Conservation (phyloP, 2,797 vertebrate genomes). For the Lithobates sylvaticus region DNA sequence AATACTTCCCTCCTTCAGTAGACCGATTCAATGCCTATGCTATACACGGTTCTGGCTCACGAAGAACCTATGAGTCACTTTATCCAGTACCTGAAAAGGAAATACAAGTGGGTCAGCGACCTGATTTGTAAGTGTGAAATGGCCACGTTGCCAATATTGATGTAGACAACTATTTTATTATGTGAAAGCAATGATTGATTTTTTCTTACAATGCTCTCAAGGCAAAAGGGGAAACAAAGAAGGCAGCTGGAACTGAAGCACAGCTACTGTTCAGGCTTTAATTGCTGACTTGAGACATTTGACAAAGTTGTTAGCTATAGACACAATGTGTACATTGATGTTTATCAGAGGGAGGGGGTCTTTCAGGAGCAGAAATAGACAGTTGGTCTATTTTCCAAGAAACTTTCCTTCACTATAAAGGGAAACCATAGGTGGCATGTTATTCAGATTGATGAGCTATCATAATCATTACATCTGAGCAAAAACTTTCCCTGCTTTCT, state of each 20-base stretch:
- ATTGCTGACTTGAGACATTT: slow-evolving; percentile 37
- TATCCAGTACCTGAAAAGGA: slow-evolving; percentile 72
- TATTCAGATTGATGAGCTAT: too few species aligned
- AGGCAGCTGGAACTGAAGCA: not conserved
- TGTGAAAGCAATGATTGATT: slow-evolving; percentile 39
- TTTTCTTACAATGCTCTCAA: slow-evolving; percentile 24
- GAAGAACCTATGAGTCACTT: slow-evolving; percentile 76
- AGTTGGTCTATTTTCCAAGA: too few species aligned
- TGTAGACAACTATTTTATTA: slow-evolving; percentile 38
- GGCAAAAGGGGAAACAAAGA: slow-evolving; percentile 32
- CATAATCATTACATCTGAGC: too few species aligned
- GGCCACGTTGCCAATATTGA: slow-evolving; percentile 6
- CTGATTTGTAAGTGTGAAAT: slow-evolving; percentile 79
- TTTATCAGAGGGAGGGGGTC: not conserved
- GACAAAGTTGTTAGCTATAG: slow-evolving; percentile 29
- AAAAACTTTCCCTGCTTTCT: too few species aligned
- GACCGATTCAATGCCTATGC: slow-evolving; percentile 78
- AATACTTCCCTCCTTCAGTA: slow-evolving; percentile 74
- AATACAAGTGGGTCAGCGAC: slow-evolving; percentile 70
- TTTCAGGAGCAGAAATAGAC: too few species aligned
- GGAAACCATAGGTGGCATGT: too few species aligned
- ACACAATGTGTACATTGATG: not conserved
- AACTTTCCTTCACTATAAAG: too few species aligned
- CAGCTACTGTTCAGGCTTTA: not conserved
- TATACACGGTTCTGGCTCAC: slow-evolving; percentile 74